These are phyloP conservation scores for Ctenosaura bakeri DNA, from an alignment of 2,797 vertebrate genomes.

Conservation along the genomic window DNA sequence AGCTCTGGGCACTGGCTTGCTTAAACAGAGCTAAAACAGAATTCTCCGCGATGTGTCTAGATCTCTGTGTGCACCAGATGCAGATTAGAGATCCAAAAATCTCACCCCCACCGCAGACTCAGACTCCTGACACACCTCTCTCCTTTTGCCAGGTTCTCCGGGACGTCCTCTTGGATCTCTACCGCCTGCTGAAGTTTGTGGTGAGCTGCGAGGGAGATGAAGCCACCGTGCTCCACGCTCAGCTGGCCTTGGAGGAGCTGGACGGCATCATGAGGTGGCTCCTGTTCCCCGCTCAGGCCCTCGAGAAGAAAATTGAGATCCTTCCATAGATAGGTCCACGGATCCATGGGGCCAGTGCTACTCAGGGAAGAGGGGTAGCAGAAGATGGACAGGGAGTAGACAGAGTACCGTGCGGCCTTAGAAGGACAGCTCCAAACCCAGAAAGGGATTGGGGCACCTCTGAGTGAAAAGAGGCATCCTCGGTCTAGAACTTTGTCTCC, in stretches of 20 bases:
- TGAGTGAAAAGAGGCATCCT: too few relatives aligned
- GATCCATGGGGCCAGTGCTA: too few relatives aligned
- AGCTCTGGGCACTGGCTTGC: too few relatives aligned
- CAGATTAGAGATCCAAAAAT: too few relatives aligned
- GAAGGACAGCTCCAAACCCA: neutral
- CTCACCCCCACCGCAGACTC: neutral
- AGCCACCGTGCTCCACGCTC: conserved; percentile 87
- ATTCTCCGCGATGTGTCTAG: rapidly evolving
- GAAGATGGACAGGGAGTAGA: rapidly evolving
- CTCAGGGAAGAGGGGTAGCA: rapidly evolving
- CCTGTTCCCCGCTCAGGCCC: conserved; percentile 88
- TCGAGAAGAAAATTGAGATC: conserved; percentile 94
- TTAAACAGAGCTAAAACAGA: too few relatives aligned
- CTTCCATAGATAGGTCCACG: conserved; percentile 82
- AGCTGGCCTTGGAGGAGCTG: conserved; percentile 92
- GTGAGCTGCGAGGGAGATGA: conserved; percentile 83
- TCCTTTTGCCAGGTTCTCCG: conserved; percentile 85
- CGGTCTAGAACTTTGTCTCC: neutral
- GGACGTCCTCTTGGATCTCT: conserved; percentile 91
- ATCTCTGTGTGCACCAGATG: neutral
- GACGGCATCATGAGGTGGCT: conserved; percentile 85
- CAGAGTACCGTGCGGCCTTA: too few relatives aligned
- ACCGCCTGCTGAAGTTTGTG: conserved; percentile 91
- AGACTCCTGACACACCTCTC: neutral
- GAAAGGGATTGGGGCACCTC: neutral